Conservation (phyloP, 2,888 invertebrate species). For the Tenthredo scrophulariae region DNA sequence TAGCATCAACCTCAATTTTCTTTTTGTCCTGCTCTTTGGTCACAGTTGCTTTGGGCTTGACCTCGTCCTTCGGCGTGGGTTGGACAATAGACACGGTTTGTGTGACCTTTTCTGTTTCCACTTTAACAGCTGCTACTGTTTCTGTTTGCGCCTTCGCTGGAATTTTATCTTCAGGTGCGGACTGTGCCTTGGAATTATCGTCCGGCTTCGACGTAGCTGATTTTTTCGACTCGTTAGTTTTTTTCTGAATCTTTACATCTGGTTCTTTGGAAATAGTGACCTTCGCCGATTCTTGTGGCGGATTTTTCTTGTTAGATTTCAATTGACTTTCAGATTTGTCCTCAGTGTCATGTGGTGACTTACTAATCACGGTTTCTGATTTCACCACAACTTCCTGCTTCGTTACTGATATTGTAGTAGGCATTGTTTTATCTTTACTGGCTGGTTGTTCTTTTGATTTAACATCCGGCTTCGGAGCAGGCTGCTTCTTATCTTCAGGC, state of each 20-base stretch:
- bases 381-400: constrained; percentile 21
- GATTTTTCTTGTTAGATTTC: constrained; percentile 4
- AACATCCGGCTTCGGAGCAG: constrained; percentile 7
- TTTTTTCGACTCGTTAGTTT: constrained; percentile 2
- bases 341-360: not conserved
- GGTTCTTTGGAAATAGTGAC: not conserved
- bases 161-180: constrained; percentile 47
- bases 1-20: constrained; percentile 17
- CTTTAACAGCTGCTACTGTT: constrained; percentile 34
- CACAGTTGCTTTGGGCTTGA: constrained; percentile 58
- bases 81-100: constrained; percentile 57
- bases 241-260: not conserved
- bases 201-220: constrained; percentile 18
- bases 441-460: not conserved
- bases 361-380: not conserved
- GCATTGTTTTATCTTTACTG: not conserved
- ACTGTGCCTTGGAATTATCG: constrained; percentile 7
- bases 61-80: constrained; percentile 56
- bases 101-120: constrained; percentile 41
- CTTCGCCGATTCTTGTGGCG: not conserved
- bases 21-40: constrained; percentile 7
- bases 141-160: constrained; percentile 37
- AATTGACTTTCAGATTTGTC: not conserved
- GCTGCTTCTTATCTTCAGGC: constrained; percentile 23
- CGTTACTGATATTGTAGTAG: constrained; percentile 7